phyloP scores from a whole-genome alignment of 2,797 vertebrate species.

The Sparidentex hasta region DNA sequence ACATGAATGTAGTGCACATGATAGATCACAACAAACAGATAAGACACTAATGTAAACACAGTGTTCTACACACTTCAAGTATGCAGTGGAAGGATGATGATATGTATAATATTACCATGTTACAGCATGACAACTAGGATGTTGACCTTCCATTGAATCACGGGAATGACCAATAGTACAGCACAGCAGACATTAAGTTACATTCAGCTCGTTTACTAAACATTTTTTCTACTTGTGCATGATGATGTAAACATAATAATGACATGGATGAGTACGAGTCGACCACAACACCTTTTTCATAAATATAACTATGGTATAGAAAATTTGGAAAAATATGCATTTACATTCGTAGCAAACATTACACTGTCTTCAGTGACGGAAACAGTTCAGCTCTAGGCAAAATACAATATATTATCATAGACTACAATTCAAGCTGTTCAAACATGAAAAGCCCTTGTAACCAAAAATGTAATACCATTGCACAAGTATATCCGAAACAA shows the following conservation, averaged over 20 bases:
- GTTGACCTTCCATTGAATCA: conserved; percentile 38
- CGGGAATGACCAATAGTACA: conserved; percentile 55
- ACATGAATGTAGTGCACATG: conserved; percentile 53
- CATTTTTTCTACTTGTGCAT: conserved; percentile 56
- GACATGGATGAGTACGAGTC: conserved; percentile 61
- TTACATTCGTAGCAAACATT: conserved; percentile 86
- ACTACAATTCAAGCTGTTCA: conserved; percentile 79
- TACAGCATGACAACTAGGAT: conserved; percentile 46
- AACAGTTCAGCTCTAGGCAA: conserved; percentile 80
- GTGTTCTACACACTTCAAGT: conserved; percentile 70
- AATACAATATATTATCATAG: conserved; percentile 78
- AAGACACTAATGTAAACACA: conserved; percentile 75
- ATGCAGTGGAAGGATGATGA: conserved; percentile 56
- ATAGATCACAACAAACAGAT: conserved; percentile 62
- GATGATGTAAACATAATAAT: conserved; percentile 73
- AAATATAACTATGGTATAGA: conserved; percentile 86
- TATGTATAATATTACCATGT: conserved; percentile 45
- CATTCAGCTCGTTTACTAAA: conserved; percentile 72
- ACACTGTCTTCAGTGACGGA: conserved; percentile 75
- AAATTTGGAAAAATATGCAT: conserved; percentile 87
- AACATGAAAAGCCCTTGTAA: conserved; percentile 83
- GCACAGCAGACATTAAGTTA: conserved; percentile 65
- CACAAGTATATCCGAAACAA: conserved; percentile 76
- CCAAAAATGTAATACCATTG: conserved; percentile 67
- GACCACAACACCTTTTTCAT: conserved; percentile 75